phyloP scores from a whole-genome alignment of 2,797 vertebrate genomes.

The Capromys pilorides region DNA sequence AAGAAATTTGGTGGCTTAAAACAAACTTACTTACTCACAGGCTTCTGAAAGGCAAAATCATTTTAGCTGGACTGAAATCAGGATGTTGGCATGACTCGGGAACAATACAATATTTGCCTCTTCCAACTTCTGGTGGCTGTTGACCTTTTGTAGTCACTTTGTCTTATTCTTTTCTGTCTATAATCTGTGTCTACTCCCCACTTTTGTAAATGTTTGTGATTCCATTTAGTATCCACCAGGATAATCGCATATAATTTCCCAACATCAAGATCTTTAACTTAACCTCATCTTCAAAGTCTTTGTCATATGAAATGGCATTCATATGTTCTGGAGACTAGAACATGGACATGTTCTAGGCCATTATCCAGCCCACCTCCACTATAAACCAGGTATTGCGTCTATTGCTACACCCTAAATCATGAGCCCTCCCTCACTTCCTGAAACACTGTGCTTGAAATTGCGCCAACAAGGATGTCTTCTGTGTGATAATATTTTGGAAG shows the following conservation, averaged over 20 bases:
- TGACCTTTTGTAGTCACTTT: not conserved
- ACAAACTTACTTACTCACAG: not conserved
- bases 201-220: not conserved
- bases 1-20: not conserved
- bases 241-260: not conserved
- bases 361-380: not conserved
- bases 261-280: not conserved
- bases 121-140: not conserved
- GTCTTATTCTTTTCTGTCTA: not conserved
- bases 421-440: not conserved
- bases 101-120: not conserved
- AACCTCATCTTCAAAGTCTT: not conserved
- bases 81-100: not conserved
- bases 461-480: not conserved
- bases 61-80: not conserved
- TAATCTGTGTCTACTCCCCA: not conserved
- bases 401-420: not conserved
- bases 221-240: not conserved
- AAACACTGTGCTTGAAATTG: not conserved
- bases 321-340: not conserved
- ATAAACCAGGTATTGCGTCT: accelerated
- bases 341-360: not conserved
- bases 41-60: not conserved
- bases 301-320: not conserved
- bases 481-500: not conserved